Conservation (phyloP, 1,140 invertebrate species). For the Drosophila busckii region DNA sequence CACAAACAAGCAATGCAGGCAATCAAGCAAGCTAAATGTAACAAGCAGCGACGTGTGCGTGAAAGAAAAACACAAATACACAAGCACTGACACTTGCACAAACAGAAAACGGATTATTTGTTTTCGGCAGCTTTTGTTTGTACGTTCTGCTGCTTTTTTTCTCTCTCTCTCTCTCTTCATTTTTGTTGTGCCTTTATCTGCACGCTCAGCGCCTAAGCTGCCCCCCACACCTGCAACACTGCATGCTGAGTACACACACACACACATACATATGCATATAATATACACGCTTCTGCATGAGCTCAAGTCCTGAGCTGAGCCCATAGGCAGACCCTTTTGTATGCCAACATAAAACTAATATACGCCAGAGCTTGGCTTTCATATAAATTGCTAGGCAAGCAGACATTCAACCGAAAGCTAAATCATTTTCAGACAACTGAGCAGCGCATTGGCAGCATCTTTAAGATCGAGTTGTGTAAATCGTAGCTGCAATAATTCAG, state of each 20-base stretch:
- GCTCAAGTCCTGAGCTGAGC: constrained; percentile 24
- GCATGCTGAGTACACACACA: constrained; percentile 13
- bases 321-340: no score
- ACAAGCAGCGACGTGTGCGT: constrained; percentile 6
- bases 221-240: constrained; percentile 19
- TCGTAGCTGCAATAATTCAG: no score
- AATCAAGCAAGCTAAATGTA: constrained; percentile 6
- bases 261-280: not conserved
- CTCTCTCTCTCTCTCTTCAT: constrained; percentile 2
- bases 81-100: constrained; percentile 15
- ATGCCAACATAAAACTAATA: no score
- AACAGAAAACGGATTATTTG: constrained; percentile 60
- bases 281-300: constrained; percentile 14
- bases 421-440: no score
- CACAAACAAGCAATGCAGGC: constrained; percentile 8
- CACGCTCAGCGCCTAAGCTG: constrained; percentile 25
- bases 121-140: constrained; percentile 72
- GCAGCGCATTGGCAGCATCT: no score
- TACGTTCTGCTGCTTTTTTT: constrained; percentile 25
- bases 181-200: constrained; percentile 28
- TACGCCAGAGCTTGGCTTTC: constrained; percentile 1
- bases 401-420: no score
- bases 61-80: constrained; percentile 20
- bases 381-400: not conserved
- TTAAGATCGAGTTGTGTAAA: no score